Evolutionary conservation across 2,888 invertebrate species (phyloP).

Genomic region (Mactromeris polynyma): DNA sequence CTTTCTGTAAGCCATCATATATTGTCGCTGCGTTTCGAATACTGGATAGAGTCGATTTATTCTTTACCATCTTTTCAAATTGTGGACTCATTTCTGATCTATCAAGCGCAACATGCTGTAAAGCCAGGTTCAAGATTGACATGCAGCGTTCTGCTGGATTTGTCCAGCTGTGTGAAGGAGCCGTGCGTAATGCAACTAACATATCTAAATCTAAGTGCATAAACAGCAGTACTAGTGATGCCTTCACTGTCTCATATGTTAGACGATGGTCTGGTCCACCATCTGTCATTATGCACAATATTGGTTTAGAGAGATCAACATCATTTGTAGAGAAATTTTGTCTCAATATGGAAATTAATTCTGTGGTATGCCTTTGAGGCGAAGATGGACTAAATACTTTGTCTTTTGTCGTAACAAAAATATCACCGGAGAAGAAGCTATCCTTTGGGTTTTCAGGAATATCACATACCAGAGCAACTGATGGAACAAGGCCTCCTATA

Average conservation of each 20-base stretch:
- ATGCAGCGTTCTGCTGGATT: constrained; percentile 35
- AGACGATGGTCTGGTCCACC: constrained; percentile 63
- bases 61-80: too few species aligned
- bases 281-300: constrained; percentile 59
- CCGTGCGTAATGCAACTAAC: constrained; percentile 21
- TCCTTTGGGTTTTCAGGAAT: constrained; percentile 53
- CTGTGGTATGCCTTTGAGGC: constrained; percentile 53
- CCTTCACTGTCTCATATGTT: constrained; percentile 34
- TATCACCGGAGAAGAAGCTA: constrained; percentile 43
- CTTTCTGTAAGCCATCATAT: constrained; percentile 3
- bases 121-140: constrained; percentile 16
- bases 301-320: constrained; percentile 40
- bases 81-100: constrained; percentile 18
- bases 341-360: constrained; percentile 14
- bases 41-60: background rate
- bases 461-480: constrained; percentile 35
- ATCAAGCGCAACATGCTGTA: constrained; percentile 21
- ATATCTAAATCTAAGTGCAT: constrained; percentile 23
- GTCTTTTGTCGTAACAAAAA: constrained; percentile 58
- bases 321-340: constrained; percentile 41
- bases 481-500: constrained; percentile 18
- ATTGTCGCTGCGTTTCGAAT: constrained; percentile 12
- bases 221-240: constrained; percentile 5
- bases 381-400: constrained; percentile 57
- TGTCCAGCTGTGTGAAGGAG: constrained; percentile 28